Evolutionary conservation across 2,113 vertebrate species (phyloP).

Genomic region (Cryptoleucopteryx plumbea): DNA sequence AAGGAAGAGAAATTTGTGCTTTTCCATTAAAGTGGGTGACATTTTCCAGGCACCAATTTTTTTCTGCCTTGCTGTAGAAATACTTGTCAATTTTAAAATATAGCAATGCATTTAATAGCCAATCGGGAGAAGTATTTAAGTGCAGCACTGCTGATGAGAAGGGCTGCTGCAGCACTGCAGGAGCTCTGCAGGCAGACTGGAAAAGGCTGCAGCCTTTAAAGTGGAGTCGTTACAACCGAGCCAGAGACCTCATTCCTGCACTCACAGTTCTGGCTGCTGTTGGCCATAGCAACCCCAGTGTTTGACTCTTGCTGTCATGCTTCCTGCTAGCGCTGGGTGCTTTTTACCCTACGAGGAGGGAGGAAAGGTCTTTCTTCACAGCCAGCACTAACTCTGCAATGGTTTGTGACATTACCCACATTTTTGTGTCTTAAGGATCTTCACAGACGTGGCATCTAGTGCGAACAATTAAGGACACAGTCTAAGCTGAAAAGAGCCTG

Average conservation of each 20-base stretch:
- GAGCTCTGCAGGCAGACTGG: not conserved
- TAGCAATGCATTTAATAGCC: not conserved
- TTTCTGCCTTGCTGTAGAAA: not conserved
- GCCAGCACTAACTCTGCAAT: not conserved
- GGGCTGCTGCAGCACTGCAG: conserved; percentile 33
- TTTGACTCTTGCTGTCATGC: not conserved
- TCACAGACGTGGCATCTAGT: not conserved
- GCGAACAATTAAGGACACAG: not conserved
- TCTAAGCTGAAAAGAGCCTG: not conserved
- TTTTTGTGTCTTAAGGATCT: not conserved
- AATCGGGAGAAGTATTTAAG: not conserved
- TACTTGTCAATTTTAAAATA: not conserved
- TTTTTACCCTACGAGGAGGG: not conserved
- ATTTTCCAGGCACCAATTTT: not conserved
- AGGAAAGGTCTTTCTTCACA: not conserved
- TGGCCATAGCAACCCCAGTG: not conserved
- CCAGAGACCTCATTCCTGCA: not conserved
- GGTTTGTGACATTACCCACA: not conserved
- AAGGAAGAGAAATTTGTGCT: not conserved
- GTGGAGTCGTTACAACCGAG: not conserved
- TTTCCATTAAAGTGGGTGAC: not conserved
- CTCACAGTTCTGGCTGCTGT: not conserved
- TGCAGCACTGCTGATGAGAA: not conserved
- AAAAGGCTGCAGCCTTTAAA: not conserved
- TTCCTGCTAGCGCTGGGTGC: not conserved